Base-by-base conservation (phyloP, 2,888 invertebrate genomes). In the Habroteleia sp. region DNA sequence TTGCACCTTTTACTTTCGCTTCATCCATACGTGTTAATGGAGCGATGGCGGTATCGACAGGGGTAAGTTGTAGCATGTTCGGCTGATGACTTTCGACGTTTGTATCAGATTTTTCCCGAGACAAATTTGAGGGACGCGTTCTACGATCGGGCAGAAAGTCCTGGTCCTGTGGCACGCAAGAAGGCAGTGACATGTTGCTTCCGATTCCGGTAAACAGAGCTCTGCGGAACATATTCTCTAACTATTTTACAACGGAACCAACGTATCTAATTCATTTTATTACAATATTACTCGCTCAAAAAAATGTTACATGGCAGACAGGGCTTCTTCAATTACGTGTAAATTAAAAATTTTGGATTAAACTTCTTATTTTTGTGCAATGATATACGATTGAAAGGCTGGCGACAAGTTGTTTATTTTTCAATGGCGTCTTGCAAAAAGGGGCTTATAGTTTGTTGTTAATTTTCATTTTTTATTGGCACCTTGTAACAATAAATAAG, bases 111-210 rank as follows among this genome's bases (percentile, higher is more conserved):
- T 66, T 71, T 52, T 62, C 42, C 10, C 44, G 68, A 44, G 50
- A 50, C 10, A 41, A 37, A 35, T 41, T 69, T 5, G 66, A 16
- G 5, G 41, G 17, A 39, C 27, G 60, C 35, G 33, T 46, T 60
- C 62, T 73, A 50, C 62, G 68, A 46, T 69, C 65, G 31, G 48
- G 63, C 7, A 76, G 29, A 37, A 81, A 76, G 42, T 85, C 85
- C 17, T 82, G 84, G 31, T 86, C 86, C 39, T 85, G 85, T 6
- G 80, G 79, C 7, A 85, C 80, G 56, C 84, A 84, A 1, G 84
- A 84, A 2, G 87, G 85, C 16, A 87, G 76, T n/a, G 87, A 87
- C 79, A 83, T 81, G 79, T 87, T 87, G 68, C 87, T 87, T 33
- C 87, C 87, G 37, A 87, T 82, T 5, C 85, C 84, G 16, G 81